These are phyloP conservation scores for Drosophila pegasa DNA, from an alignment of 2,888 invertebrate genomes.

Conservation along the genomic window DNA sequence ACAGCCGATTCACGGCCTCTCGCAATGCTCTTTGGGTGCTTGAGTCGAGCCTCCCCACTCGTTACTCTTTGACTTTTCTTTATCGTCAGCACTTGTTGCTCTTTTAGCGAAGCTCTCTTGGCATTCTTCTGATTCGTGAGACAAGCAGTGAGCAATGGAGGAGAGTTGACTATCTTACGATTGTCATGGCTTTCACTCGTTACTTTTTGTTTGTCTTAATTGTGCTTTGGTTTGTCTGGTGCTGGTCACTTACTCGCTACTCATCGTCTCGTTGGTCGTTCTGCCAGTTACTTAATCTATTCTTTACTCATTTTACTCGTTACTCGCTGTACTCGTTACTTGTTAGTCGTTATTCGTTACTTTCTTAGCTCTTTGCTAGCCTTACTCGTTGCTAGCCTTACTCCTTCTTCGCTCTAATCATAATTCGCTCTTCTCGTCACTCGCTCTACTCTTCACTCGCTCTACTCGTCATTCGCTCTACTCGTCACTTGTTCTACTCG, in stretches of 20 bases:
- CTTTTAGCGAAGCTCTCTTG: not conserved
- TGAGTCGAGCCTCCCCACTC: not conserved
- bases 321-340: not conserved
- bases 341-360: not conserved
- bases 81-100: conserved; percentile 6
- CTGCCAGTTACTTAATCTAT: not conserved
- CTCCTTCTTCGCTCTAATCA: not conserved
- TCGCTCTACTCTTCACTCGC: not conserved
- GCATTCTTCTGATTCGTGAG: not conserved
- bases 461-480: not conserved
- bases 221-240: not conserved
- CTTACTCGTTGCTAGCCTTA: not conserved
- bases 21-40: not conserved
- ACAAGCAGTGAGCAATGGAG: too few relatives aligned
- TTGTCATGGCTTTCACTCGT: not conserved
- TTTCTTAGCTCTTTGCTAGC: not conserved
- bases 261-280: too few relatives aligned
- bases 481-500: too few relatives aligned
- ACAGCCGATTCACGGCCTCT: not conserved
- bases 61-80: not conserved
- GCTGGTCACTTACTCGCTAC: not conserved
- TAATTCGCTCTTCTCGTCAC: not conserved
- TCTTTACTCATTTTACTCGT: not conserved
- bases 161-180: not conserved
- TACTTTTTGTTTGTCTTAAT: not conserved